Percentiles rank a stretch among this genome's conserved stretches.
phyloP scores from a whole-genome alignment of 2,888 invertebrate species.

The Pseudoips prasinana region DNA sequence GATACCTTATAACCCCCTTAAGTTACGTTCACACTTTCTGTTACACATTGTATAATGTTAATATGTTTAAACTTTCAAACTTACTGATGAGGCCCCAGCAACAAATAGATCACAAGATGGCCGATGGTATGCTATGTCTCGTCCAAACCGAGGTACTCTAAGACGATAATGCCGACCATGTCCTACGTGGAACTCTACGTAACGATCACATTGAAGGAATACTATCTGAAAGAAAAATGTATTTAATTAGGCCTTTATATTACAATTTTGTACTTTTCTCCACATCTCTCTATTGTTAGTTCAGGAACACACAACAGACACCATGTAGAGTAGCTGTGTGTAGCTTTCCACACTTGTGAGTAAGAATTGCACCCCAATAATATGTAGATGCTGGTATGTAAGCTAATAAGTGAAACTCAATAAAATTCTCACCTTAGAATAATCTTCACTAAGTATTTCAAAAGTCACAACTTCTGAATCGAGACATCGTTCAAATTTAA shows the following conservation, averaged over 20 bases:
- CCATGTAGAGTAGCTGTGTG: too few species aligned
- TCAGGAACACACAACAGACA: too few species aligned
- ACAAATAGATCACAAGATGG: conserved; percentile 96
- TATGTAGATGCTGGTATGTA: too few species aligned
- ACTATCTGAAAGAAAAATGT: conserved; percentile 88
- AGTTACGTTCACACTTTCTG: too few species aligned
- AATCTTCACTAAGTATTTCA: conserved; percentile 96
- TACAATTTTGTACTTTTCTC: too few species aligned
- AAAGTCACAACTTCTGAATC: conserved; percentile 98
- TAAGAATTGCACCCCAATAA: too few species aligned
- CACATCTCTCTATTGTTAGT: too few species aligned
- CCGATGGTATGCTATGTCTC: conserved; percentile 95
- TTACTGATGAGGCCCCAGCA: conserved; percentile 92
- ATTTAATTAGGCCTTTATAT: too few species aligned
- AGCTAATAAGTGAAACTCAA: too few species aligned
- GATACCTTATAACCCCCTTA: too few species aligned
- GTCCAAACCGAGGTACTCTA: conserved; percentile 96
- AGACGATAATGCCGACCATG: conserved; percentile 95
- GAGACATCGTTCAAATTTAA: conserved; percentile 98
- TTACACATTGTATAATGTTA: neutral
- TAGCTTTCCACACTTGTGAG: too few species aligned
- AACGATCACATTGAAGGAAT: conserved; percentile 91
- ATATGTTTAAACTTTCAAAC: conserved; percentile 23
- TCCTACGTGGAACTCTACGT: conserved; percentile 97
- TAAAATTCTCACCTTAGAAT: conserved; percentile 94